Conservation (phyloP, 2,888 invertebrate genomes). For the Hanleya hanleyi region DNA sequence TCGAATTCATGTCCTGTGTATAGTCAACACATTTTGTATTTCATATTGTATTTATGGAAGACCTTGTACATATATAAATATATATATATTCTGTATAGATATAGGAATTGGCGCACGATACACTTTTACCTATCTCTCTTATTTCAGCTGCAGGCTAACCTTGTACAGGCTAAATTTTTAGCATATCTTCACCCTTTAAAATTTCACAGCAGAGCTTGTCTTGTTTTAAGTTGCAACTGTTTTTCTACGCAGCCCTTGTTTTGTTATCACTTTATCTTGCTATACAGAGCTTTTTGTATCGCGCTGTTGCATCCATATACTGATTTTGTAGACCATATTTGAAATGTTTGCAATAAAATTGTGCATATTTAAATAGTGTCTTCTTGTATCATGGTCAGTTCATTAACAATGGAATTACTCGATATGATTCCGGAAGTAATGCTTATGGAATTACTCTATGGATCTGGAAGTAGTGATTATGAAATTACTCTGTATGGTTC, state of each 20-base stretch:
- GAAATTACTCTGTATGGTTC: too few relatives aligned
- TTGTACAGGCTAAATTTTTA: neutral
- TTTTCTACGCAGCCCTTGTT: neutral
- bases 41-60: neutral
- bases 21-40: too few relatives aligned
- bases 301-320: neutral
- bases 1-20: too few relatives aligned
- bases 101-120: too few relatives aligned
- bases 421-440: too few relatives aligned
- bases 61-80: too few relatives aligned
- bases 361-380: neutral
- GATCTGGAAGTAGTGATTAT: too few relatives aligned
- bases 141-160: neutral
- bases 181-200: neutral
- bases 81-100: neutral
- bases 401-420: too few relatives aligned
- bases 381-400: neutral
- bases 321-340: constrained; percentile 2
- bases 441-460: too few relatives aligned
- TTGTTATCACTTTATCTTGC: constrained; percentile 5
- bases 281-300: neutral
- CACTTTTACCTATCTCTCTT: neutral
- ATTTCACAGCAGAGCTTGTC: neutral
- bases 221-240: neutral
- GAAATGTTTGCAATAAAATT: constrained; percentile 10